A percentile compares a stretch with the other conserved stretches of the same genome.
These are phyloP conservation scores for human (Homo sapiens) DNA, from an alignment of 2,113 vertebrate genomes.

Conservation along the genomic window DNA sequence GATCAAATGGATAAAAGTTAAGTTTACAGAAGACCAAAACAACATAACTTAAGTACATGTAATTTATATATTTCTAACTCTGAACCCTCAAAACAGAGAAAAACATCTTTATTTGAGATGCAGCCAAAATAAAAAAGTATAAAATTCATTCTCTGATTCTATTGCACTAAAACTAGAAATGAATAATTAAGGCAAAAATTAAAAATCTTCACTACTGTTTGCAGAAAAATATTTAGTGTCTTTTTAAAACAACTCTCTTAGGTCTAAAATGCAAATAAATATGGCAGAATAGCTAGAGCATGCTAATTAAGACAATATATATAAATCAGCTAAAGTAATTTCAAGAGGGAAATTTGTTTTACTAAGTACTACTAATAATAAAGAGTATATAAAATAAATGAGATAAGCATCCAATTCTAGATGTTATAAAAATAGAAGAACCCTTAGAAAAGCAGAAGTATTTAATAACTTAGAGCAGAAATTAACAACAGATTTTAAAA, in stretches of 20 bases:
- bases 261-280: conserved; percentile 31
- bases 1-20: conserved; percentile 7
- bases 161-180: conserved; percentile 4
- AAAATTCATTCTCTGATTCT: conserved; percentile 9
- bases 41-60: neutral
- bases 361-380: neutral
- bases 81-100: neutral
- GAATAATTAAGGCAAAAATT: conserved; percentile 10
- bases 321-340: neutral
- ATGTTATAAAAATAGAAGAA: conserved; percentile 14
- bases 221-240: neutral
- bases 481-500: conserved; percentile 39
- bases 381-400: conserved; percentile 13
- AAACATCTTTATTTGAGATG: neutral
- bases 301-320: neutral
- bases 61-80: neutral
- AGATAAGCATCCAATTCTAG: neutral
- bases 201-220: neutral
- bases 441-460: neutral
- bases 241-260: neutral
- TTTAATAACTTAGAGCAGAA: conserved; percentile 3
- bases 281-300: neutral
- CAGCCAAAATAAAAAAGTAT: neutral
- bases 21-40: neutral
- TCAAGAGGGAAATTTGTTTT: neutral